These are phyloP conservation scores for Parus major DNA, from an alignment of 2,113 vertebrate species.

Conservation along the genomic window DNA sequence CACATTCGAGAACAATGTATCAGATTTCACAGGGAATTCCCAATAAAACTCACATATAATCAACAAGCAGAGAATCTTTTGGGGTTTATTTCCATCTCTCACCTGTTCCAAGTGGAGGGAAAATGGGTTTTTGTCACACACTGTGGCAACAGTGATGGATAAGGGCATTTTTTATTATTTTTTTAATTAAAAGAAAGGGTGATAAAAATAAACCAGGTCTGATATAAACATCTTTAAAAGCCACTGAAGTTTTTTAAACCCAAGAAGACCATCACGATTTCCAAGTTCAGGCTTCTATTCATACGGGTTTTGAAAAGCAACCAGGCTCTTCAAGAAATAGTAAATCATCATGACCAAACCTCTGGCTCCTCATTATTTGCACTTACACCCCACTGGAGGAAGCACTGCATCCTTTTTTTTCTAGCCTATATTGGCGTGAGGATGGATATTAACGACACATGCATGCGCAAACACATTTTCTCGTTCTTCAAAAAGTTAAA, in stretches of 20 bases:
- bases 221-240: not conserved
- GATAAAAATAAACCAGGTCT: not conserved
- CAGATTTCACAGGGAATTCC: not conserved
- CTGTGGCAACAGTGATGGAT: not conserved
- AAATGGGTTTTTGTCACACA: not conserved
- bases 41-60: not conserved
- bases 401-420: not conserved
- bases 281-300: not conserved
- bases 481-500: not conserved
- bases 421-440: not conserved
- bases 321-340: not conserved
- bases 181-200: not conserved
- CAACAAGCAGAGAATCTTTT: not conserved
- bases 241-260: not conserved
- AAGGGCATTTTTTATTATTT: not conserved
- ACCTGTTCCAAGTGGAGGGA: not conserved
- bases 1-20: not conserved
- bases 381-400: not conserved
- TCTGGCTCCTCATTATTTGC: not conserved
- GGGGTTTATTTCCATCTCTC: not conserved
- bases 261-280: not conserved
- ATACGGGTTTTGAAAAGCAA: not conserved
- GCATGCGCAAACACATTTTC: not conserved
- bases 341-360: not conserved
- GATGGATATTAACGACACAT: not conserved